Evolutionary conservation across 2,797 vertebrate species (phyloP), one percentile per base, ranked within the genome.

Genomic region (Xenentodon cancila): DNA sequence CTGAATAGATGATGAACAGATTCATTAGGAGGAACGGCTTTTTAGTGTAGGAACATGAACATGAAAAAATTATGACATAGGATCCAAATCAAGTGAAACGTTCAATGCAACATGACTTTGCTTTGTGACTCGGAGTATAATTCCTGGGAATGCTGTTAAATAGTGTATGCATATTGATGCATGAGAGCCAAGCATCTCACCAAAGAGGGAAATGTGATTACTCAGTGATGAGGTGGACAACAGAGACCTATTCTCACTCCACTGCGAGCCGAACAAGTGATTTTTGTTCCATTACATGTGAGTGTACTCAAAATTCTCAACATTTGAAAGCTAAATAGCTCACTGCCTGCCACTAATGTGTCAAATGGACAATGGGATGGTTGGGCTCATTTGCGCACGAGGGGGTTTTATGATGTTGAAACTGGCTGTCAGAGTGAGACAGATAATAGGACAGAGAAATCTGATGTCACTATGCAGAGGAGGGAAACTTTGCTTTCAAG

Each of bases 331-430:
- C 72, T 64, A 80, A 78, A 77, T 77, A 67, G 49, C 64, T 58
- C 52, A 71, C 71, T 71, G 73, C 34, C 67, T 73, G 66, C 64
- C 64, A 76, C 83, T 82, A 73, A 81, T 82, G 72, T 85, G 80
- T 84, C 74, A 89, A 84, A 76, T 49, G 62, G 77, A 84, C 76
- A 85, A 80, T 73, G 70, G 67, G 57, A 67, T 66, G 49, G 56
- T 74, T 60, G 43, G 64, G 74, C 62, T 82, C 66, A 76, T 89
- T 86, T 75, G 45, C 61, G 65, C 73, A 73, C 61, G 71, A 79
- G 57, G 43, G 43, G 80, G 45, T 80, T 78, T 74, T 70, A 64
- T 73, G 52, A 64, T 64, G 58, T 34, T 65, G 27, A 45, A 79
- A 68, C 53, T 64, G 62, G 64, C 71, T 77, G 80, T 84, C 70